Evolutionary conservation across 2,797 vertebrate species (phyloP).

Genomic region (Numenius phaeopus): DNA sequence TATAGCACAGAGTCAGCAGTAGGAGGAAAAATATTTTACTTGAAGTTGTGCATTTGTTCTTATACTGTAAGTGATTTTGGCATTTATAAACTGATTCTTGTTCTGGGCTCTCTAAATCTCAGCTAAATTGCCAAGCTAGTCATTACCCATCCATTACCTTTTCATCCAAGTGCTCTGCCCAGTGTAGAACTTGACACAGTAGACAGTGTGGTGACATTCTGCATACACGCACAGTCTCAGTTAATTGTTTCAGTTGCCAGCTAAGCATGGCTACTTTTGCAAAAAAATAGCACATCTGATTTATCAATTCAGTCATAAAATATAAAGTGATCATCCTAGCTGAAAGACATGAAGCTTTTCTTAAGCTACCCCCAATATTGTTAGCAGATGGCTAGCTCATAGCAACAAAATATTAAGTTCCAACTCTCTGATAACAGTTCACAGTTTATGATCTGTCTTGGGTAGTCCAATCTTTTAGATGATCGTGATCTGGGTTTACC

Average conservation of each 20-base stretch:
- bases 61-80: background rate
- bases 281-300: background rate
- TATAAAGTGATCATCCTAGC: background rate
- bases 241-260: conserved; percentile 34
- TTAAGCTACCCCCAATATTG: background rate
- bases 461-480: background rate
- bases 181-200: conserved; percentile 5
- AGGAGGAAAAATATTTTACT: conserved; percentile 15
- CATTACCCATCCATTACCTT: conserved; percentile 43
- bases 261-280: background rate
- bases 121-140: conserved; percentile 47
- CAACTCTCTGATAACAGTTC: background rate
- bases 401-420: background rate
- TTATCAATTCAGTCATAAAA: background rate
- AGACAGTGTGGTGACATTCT: conserved; percentile 18
- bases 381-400: background rate
- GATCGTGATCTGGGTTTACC: background rate
- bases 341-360: background rate
- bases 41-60: background rate
- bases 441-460: background rate
- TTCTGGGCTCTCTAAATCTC: conserved; percentile 50
- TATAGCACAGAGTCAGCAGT: background rate
- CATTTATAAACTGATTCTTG: conserved; percentile 41
- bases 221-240: background rate
- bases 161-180: conserved; percentile 34